These are phyloP conservation scores for Psophia crepitans DNA, from an alignment of 2,113 vertebrate genomes.

Conservation along the genomic window DNA sequence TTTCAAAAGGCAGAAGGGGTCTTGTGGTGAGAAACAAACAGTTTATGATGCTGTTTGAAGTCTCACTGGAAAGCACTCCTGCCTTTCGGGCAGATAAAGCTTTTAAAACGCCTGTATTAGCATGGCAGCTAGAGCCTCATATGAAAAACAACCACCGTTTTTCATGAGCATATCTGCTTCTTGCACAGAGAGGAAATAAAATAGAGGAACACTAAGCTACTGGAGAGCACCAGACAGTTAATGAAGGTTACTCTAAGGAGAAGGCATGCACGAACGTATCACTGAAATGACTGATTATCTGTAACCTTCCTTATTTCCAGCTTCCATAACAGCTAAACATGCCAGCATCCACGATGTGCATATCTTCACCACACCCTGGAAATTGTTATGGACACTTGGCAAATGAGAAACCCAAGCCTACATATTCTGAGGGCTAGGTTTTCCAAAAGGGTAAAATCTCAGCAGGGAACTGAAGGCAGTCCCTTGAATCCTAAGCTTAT, in stretches of 20 bases:
- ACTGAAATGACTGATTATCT: background rate
- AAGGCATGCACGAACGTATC: background rate
- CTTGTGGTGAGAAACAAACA: slow-evolving; percentile 44
- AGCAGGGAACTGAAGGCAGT: background rate
- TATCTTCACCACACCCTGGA: background rate
- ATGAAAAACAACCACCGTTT: background rate
- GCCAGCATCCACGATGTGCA: background rate
- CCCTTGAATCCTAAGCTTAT: background rate
- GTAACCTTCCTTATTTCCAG: background rate
- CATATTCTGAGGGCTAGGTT: background rate
- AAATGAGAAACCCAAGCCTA: background rate
- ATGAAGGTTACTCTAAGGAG: background rate
- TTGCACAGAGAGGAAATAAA: background rate
- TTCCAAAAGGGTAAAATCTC: background rate
- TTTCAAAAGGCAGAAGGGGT: background rate
- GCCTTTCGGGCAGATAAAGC: background rate
- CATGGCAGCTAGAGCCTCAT: background rate
- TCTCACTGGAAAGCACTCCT: slow-evolving; percentile 48
- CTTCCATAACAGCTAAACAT: background rate
- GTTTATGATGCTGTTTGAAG: slow-evolving; percentile 53
- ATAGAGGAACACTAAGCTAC: background rate
- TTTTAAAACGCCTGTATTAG: slow-evolving; percentile 16
- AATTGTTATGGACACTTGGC: background rate
- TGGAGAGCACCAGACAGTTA: background rate
- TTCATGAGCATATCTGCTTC: slow-evolving; percentile 18